Percentiles rank a stretch among this genome's conserved stretches.
These are phyloP conservation scores for Entomobrya proxima DNA, from an alignment of 2,888 invertebrate species.

Conservation along the genomic window DNA sequence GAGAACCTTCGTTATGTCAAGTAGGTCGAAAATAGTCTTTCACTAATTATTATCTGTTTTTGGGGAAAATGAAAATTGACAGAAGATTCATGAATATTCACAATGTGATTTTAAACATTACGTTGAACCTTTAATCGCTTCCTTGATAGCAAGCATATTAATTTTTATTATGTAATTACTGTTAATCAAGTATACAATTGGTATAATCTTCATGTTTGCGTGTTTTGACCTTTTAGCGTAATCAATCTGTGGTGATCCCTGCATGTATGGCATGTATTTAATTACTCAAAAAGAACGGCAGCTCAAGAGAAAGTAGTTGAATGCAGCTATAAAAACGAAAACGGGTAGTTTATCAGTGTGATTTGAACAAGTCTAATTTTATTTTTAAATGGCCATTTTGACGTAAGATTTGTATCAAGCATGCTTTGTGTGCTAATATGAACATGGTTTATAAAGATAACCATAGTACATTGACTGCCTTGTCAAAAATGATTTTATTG, in stretches of 20 bases:
- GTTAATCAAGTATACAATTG: neutral
- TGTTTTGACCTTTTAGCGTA: neutral
- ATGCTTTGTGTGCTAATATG: neutral
- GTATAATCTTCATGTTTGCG: neutral
- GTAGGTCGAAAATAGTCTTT: too few relatives aligned
- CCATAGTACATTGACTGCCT: too few relatives aligned
- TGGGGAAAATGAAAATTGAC: too few relatives aligned
- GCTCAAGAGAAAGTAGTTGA: neutral
- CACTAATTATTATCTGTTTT: too few relatives aligned
- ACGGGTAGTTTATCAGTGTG: neutral
- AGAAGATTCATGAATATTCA: too few relatives aligned
- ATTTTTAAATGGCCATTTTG: neutral
- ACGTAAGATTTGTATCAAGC: neutral
- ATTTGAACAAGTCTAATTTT: neutral
- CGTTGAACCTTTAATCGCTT: too few relatives aligned
- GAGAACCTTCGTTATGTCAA: too few relatives aligned
- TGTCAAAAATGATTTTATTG: neutral
- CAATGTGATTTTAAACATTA: too few relatives aligned
- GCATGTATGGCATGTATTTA: neutral
- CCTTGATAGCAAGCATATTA: too few relatives aligned
- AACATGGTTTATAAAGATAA: neutral
- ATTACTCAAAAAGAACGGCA: neutral
- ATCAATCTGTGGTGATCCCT: neutral
- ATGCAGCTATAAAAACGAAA: neutral
- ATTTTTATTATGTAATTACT: too few relatives aligned